phyloP scores from a whole-genome alignment of 2,797 vertebrate species.

The Rachycentron canadum region DNA sequence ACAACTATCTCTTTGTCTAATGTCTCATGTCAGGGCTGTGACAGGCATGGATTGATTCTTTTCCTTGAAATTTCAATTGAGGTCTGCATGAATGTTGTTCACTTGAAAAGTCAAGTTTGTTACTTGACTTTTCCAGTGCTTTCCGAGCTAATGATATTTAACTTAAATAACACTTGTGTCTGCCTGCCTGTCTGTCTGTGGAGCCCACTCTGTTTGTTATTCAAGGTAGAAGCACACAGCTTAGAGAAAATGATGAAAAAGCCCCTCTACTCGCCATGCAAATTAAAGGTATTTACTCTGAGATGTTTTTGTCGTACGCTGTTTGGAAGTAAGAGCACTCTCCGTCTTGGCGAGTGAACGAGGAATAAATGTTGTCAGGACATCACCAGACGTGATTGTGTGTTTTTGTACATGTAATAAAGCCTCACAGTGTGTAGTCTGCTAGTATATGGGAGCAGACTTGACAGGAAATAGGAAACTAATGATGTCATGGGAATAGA shows the following conservation, averaged over 20 bases:
- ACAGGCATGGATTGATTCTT: background rate
- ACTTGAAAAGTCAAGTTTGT: background rate
- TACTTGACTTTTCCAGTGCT: background rate
- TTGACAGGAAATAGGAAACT: slow-evolving; percentile 10
- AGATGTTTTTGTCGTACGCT: slow-evolving; percentile 27
- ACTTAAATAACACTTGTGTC: slow-evolving; percentile 1
- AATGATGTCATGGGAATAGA: slow-evolving; percentile 48
- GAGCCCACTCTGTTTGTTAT: slow-evolving; percentile 43
- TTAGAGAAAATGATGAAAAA: slow-evolving; percentile 33
- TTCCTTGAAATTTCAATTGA: slow-evolving; percentile 18
- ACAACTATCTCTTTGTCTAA: slow-evolving; percentile 16
- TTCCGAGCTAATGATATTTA: background rate
- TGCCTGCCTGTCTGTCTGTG: background rate
- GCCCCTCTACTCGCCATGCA: slow-evolving; percentile 2
- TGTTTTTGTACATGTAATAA: slow-evolving; percentile 19
- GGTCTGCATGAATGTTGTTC: background rate
- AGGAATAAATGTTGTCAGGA: slow-evolving; percentile 24
- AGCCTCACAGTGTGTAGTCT: background rate
- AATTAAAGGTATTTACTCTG: slow-evolving; percentile 35
- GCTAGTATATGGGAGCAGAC: background rate
- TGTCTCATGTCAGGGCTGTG: slow-evolving; percentile 29
- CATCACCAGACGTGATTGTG: slow-evolving; percentile 16
- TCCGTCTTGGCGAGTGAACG: slow-evolving; percentile 9
- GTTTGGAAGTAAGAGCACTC: slow-evolving; percentile 27
- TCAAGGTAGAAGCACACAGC: slow-evolving; percentile 15